Evolutionary conservation across 2,113 vertebrate species (phyloP), one percentile per base, ranked within the genome.

Genomic region (Hydropotes inermis): DNA sequence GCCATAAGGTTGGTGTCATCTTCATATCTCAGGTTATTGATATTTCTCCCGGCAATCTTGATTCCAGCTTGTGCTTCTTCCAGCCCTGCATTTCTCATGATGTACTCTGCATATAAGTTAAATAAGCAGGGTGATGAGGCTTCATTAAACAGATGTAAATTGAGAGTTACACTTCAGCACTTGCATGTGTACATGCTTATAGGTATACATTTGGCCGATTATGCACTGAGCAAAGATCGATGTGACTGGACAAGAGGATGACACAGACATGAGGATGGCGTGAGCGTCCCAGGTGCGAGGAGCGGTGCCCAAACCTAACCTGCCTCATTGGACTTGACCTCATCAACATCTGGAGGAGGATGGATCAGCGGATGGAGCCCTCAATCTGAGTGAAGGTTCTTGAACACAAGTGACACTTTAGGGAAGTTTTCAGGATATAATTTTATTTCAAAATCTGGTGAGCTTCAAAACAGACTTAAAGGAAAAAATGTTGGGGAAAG

Each of bases 231-330:
- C 39, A 19, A 74, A 39, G 58, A 58, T 52, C 58, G 39, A 60
- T 54, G 7, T 12, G 16, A 45, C 16, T 28, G 11, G 36, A 33
- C 19, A 30, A 36, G n/a, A 52, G 67, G 33, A 61, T 14, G 33
- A 30, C 13, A 58, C 10, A n/a, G 54, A 70, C 36, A 43, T 12
- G 43, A 30, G 57, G 33, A 36, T 25, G 79, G 10, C 1, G 0
- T 10, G 30, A 61, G 4, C 0, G 1, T 9, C 45, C 30, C 7
- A 2, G 6, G 27, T 0, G 3, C 54, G 11, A 67, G 74, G 33
- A 13, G 83, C 2, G 6, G 3, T 67, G 7, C 7, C 47, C 25
- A 74, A n/a, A 11, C 36, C 76, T 58, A 13, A 33, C 39, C 5
- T 50, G 14, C 9, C 27, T 21, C 17, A 30, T 0, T 5, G 36